These are phyloP conservation scores for Siniperca knerii DNA, from an alignment of 2,113 vertebrate genomes.

Conservation along the genomic window DNA sequence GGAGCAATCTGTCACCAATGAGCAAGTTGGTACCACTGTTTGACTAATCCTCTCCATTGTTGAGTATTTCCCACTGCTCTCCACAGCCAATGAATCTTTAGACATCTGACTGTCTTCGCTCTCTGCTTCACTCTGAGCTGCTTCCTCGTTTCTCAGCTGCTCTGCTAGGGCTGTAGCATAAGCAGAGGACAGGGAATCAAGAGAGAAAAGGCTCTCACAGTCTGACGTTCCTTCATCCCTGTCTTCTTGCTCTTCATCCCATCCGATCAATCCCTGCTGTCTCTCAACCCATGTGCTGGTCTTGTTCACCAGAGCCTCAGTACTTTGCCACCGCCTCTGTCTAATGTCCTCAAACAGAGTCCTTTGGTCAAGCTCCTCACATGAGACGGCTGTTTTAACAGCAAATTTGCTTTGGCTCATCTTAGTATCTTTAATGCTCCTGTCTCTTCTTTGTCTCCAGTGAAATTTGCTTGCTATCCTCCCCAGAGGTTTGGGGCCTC, in stretches of 20 bases:
- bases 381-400: constrained; percentile 82
- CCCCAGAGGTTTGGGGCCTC: constrained; percentile 72
- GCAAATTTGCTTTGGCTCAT: constrained; percentile 65
- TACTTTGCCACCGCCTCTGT: constrained; percentile 85
- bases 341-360: constrained; percentile 52
- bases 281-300: constrained; percentile 67
- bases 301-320: constrained; percentile 82
- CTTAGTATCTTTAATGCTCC: constrained; percentile 54
- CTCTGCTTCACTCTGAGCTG: constrained; percentile 85
- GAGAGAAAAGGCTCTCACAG: constrained; percentile 91
- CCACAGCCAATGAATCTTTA: constrained; percentile 89
- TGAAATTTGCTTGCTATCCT: constrained; percentile 60
- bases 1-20: constrained; percentile 44
- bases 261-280: constrained; percentile 64
- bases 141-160: constrained; percentile 81
- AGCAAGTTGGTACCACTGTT: constrained; percentile 47
- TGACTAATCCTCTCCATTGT: constrained; percentile 19
- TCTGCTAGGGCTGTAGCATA: constrained; percentile 81
- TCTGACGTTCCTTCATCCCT: constrained; percentile 84
- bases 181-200: constrained; percentile 92
- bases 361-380: constrained; percentile 85
- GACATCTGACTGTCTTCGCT: constrained; percentile 93
- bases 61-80: constrained; percentile 41
- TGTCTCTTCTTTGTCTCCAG: constrained; percentile 67
- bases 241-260: constrained; percentile 72